These are phyloP conservation scores for Aphelocoma californica DNA, from an alignment of 2,797 vertebrate species.

Conservation along the genomic window DNA sequence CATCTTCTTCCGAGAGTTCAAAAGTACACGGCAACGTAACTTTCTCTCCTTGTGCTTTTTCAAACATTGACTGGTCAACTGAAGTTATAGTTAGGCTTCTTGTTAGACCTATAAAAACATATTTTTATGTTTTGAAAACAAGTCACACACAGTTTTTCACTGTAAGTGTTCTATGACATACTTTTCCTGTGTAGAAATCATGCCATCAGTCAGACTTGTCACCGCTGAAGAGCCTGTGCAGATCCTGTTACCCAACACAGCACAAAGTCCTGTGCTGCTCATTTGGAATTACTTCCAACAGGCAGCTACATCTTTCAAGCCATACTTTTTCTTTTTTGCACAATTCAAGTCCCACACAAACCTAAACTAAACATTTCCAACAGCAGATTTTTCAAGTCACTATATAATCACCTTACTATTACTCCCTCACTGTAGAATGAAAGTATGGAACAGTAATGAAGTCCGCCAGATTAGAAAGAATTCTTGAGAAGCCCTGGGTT, in stretches of 20 bases:
- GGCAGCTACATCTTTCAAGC: neutral
- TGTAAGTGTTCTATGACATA: neutral
- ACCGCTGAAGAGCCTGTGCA: neutral
- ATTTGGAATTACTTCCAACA: neutral
- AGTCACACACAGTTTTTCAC: neutral
- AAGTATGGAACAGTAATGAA: neutral
- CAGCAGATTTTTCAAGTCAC: neutral
- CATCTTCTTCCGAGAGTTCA: conserved; percentile 73
- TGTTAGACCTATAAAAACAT: conserved; percentile 51
- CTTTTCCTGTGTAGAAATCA: neutral
- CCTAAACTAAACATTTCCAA: neutral
- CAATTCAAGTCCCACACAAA: neutral
- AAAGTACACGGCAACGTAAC: conserved; percentile 88
- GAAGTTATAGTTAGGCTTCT: conserved; percentile 81
- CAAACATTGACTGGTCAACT: conserved; percentile 67
- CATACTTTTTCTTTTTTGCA: neutral
- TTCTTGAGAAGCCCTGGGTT: neutral
- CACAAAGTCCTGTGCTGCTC: accelerated
- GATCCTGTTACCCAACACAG: neutral
- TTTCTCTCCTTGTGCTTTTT: conserved; percentile 88
- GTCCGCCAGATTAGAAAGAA: neutral
- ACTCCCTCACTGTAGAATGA: neutral
- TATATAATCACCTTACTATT: neutral
- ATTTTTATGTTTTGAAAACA: neutral
- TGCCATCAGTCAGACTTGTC: neutral